These are phyloP conservation scores for Scolopax bukidnonensis DNA, from an alignment of 2,797 vertebrate genomes.

Conservation along the genomic window DNA sequence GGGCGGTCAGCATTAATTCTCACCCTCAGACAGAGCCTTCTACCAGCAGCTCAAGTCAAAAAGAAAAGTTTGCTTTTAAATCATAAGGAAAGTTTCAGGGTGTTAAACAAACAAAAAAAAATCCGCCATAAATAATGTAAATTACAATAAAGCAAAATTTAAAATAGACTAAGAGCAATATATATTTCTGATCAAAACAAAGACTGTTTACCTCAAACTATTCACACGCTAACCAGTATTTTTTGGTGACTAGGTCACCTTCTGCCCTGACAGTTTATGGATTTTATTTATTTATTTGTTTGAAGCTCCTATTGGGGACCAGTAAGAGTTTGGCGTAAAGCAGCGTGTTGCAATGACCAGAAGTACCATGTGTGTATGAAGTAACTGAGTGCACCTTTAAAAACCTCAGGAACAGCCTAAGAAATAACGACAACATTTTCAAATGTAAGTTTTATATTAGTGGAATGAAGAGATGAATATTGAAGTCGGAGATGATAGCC, in stretches of 20 bases:
- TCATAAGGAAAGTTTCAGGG: not conserved
- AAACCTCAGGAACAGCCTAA: not conserved
- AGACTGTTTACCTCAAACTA: constrained; percentile 28
- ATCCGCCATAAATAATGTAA: not conserved
- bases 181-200: constrained; percentile 8
- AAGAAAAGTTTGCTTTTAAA: constrained; percentile 17
- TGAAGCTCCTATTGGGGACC: not conserved
- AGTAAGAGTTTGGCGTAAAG: constrained; percentile 27
- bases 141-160: not conserved
- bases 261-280: constrained; percentile 39
- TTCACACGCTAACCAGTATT: not conserved
- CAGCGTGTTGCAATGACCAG: not conserved
- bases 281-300: not conserved
- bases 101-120: not conserved
- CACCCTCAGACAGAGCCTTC: constrained; percentile 33
- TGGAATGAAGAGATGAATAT: constrained; percentile 21
- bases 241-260: constrained; percentile 8
- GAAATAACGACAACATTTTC: constrained; percentile 12
- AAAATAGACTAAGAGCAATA: not conserved
- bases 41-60: not conserved
- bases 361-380: not conserved
- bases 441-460: constrained; percentile 36
- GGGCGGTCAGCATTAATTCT: constrained; percentile 65
- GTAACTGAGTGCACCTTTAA: not conserved
- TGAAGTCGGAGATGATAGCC: not conserved